Conservation (phyloP, 2,113 vertebrate genomes). For the Chaetodon auriga region DNA sequence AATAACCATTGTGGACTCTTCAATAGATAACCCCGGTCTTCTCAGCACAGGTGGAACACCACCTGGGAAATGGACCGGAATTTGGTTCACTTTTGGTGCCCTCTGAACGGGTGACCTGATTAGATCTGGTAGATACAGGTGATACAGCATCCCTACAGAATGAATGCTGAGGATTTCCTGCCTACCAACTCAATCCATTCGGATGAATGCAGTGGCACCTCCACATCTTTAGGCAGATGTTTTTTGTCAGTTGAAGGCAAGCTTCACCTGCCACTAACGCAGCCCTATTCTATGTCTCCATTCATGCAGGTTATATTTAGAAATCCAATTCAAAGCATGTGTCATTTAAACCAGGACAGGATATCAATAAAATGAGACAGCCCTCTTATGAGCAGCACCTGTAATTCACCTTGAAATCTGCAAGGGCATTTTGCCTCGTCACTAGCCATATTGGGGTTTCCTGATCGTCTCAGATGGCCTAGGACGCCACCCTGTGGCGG, state of each 20-base stretch:
- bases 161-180: neutral
- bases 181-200: neutral
- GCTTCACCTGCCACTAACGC: slow-evolving; percentile 32
- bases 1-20: neutral
- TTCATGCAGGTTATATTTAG: slow-evolving; percentile 62
- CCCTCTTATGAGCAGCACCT: slow-evolving; percentile 52
- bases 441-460: neutral
- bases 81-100: neutral
- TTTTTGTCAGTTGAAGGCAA: slow-evolving; percentile 35
- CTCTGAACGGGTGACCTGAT: neutral
- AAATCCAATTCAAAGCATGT: slow-evolving; percentile 64
- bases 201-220: neutral
- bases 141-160: neutral
- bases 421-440: slow-evolving; percentile 32
- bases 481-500: neutral
- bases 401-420: slow-evolving; percentile 52
- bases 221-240: neutral
- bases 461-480: neutral
- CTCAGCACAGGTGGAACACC: neutral
- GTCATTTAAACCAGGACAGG: slow-evolving; percentile 67
- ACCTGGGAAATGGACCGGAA: neutral
- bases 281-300: slow-evolving; percentile 39
- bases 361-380: slow-evolving; percentile 65
- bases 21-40: neutral
- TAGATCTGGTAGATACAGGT: neutral